Evolutionary conservation across 35 echinoderm and acorn worm genomes (phyloP).

Genomic region (Acanthaster planci): DNA sequence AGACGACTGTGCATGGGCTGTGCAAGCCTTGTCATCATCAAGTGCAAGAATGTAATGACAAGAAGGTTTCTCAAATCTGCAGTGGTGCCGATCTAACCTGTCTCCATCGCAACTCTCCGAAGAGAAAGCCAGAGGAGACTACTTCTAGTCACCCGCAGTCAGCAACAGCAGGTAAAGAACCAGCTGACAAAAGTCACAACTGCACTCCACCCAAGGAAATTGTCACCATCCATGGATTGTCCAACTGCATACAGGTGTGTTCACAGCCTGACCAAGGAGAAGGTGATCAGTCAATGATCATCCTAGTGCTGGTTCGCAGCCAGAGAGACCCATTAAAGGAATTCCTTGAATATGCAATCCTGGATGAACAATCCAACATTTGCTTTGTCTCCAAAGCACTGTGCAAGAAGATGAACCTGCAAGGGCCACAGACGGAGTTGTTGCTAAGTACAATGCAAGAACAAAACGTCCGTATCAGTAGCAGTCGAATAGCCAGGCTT

Average conservation of each 20-base stretch:
- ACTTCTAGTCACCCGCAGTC: too few species aligned
- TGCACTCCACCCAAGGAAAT: too few species aligned
- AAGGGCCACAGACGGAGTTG: slow-evolving; percentile 32
- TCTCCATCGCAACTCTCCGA: slow-evolving; percentile 25
- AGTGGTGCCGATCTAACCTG: not conserved
- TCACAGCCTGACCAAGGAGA: not conserved
- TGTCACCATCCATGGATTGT: not conserved
- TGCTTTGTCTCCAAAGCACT: slow-evolving; percentile 22
- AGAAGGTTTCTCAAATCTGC: slow-evolving; percentile 7
- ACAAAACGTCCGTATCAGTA: not conserved
- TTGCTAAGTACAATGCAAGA: slow-evolving; percentile 24
- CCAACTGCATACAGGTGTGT: slow-evolving; percentile 24
- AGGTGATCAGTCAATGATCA: slow-evolving; percentile 51
- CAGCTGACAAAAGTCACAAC: too few species aligned
- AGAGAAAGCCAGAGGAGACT: not conserved
- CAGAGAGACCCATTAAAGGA: slow-evolving; percentile 20
- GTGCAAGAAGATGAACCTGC: not conserved
- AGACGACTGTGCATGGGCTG: slow-evolving; percentile 31
- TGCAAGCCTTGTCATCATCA: not conserved
- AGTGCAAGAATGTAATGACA: not conserved
- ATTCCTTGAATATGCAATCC: slow-evolving; percentile 39
- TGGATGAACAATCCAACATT: slow-evolving; percentile 42
- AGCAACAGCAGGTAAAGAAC: too few species aligned
- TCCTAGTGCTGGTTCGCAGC: slow-evolving; percentile 27
- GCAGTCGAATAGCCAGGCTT: not conserved